Conservation (phyloP, 2,888 invertebrate genomes). For the Branchellion lobata region DNA sequence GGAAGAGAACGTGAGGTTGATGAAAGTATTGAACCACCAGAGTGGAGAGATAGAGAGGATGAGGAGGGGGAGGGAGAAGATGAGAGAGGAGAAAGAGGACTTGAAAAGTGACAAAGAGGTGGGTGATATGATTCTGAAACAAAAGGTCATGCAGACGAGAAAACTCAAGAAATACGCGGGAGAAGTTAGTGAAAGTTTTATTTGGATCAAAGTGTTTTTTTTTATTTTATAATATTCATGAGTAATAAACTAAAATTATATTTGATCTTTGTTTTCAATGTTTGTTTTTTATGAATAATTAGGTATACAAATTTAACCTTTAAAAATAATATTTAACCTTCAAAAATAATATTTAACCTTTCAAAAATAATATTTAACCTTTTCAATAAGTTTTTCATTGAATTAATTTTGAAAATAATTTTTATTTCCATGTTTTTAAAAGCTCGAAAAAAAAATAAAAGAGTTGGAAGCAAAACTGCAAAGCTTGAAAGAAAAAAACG, state of each 20-base stretch:
- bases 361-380: no score
- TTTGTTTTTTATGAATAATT: no score
- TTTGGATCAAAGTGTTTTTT: no score
- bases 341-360: no score
- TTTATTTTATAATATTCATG: no score
- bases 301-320: no score
- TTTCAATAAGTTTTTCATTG: no score
- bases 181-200: not conserved
- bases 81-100: not conserved
- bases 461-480: not conserved
- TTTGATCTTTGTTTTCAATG: no score
- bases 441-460: not conserved
- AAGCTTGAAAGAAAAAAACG: not conserved
- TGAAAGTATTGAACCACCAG: not conserved
- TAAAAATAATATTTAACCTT: no score
- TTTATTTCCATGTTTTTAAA: no score
- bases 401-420: no score
- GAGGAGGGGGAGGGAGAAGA: not conserved
- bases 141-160: not conserved
- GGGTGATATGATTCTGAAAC: not conserved
- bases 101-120: slow-evolving; percentile 26
- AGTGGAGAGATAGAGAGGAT: not conserved
- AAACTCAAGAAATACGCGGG: not conserved
- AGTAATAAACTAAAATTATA: no score
- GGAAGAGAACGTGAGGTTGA: not conserved